Percentiles rank a stretch among this genome's conserved stretches.
phyloP scores from a whole-genome alignment of 2,797 vertebrate species.

The Lithobates sylvaticus region DNA sequence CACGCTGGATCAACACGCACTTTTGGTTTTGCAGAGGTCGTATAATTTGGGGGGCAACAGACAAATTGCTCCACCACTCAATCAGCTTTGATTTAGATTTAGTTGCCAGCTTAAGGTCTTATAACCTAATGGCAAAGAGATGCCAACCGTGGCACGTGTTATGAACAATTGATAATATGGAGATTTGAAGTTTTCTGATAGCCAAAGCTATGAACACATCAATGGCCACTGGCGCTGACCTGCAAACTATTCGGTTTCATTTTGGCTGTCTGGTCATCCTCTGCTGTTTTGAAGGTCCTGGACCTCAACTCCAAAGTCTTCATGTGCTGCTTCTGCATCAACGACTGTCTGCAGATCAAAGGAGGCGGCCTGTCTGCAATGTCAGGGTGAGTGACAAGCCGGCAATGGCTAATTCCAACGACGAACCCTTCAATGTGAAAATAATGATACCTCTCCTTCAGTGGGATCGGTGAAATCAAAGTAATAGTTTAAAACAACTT shows the following conservation, averaged over 20 bases:
- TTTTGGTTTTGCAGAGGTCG: not conserved
- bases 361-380: constrained; percentile 67
- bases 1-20: constrained; percentile 1
- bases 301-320: constrained; percentile 65
- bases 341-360: constrained; percentile 74
- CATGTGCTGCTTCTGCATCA: constrained; percentile 66
- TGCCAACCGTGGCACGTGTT: constrained; percentile 60
- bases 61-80: not conserved
- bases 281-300: constrained; percentile 50
- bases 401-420: constrained; percentile 66
- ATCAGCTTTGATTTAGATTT: not conserved
- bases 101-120: not conserved
- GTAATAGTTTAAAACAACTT: constrained; percentile 71
- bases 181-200: constrained; percentile 60
- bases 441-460: constrained; percentile 73
- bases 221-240: constrained; percentile 52
- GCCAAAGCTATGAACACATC: constrained; percentile 60
- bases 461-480: constrained; percentile 76
- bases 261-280: constrained; percentile 43
- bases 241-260: constrained; percentile 43
- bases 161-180: constrained; percentile 49
- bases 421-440: constrained; percentile 70
- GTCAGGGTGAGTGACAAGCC: constrained; percentile 75
- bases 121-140: constrained; percentile 62
- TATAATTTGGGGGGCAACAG: not conserved